phyloP scores from a whole-genome alignment of 2,888 invertebrate genomes.

The Lamellibrachia columna region DNA sequence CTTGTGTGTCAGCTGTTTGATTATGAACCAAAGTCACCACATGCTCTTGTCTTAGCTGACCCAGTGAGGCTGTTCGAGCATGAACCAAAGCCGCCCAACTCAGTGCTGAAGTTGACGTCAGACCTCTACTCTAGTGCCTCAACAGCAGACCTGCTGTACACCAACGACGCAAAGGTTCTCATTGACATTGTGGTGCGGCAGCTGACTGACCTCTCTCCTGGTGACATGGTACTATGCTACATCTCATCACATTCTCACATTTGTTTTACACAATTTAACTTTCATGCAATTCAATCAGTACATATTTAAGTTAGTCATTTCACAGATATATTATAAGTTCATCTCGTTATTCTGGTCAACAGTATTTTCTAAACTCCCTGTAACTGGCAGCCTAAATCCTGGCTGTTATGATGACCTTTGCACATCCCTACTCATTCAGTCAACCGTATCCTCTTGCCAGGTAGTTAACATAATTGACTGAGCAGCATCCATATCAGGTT shows the following conservation, averaged over 20 bases:
- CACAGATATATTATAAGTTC: too few relatives aligned
- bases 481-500: too few relatives aligned
- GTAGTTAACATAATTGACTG: too few relatives aligned
- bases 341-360: too few relatives aligned
- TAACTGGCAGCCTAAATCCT: too few relatives aligned
- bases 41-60: conserved; percentile 64
- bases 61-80: conserved; percentile 81
- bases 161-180: conserved; percentile 92
- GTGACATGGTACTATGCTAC: conserved; percentile 70
- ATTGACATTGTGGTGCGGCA: conserved; percentile 92
- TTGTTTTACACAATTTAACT: too few relatives aligned
- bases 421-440: too few relatives aligned
- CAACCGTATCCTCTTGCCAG: too few relatives aligned
- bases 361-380: too few relatives aligned
- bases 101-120: conserved; percentile 86
- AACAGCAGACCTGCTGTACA: conserved; percentile 89
- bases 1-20: neutral
- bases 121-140: conserved; percentile 83
- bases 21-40: neutral
- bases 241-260: neutral
- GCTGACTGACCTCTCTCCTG: conserved; percentile 87
- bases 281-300: too few relatives aligned
- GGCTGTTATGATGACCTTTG: too few relatives aligned
- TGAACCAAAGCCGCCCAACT: conserved; percentile 81
- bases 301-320: too few relatives aligned